These are phyloP conservation scores for Phortica okadai DNA, from an alignment of 2,888 invertebrate genomes.

Conservation along the genomic window DNA sequence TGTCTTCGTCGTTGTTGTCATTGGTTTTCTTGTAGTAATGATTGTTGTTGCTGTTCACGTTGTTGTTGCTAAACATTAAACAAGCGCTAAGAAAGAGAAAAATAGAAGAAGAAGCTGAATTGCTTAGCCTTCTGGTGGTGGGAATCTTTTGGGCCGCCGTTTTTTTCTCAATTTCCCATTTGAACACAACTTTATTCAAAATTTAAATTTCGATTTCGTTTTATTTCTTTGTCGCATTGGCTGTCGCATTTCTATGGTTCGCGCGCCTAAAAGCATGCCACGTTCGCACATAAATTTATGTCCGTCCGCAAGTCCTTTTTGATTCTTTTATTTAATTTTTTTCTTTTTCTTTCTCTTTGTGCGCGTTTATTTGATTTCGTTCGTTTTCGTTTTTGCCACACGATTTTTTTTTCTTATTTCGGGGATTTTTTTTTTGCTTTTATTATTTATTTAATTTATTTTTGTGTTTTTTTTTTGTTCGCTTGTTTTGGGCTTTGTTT, in stretches of 20 bases:
- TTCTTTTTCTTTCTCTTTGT: constrained; percentile 33
- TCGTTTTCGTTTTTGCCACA: constrained; percentile 46
- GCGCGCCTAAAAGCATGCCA: constrained; percentile 65
- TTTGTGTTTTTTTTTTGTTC: constrained; percentile 31
- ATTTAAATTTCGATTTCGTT: constrained; percentile 43
- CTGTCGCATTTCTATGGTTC: constrained; percentile 27
- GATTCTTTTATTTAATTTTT: constrained; percentile 43
- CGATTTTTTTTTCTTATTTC: constrained; percentile 39
- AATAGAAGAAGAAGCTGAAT: too few relatives aligned
- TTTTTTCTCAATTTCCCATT: too few relatives aligned
- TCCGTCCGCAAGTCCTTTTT: constrained; percentile 22
- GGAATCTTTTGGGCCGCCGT: too few relatives aligned
- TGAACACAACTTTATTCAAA: background rate
- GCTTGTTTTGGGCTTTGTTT: constrained; percentile 44
- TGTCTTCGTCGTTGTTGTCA: too few relatives aligned
- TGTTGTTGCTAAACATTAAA: background rate
- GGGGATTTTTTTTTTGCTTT: constrained; percentile 49
- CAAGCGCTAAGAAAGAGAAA: background rate
- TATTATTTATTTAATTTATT: constrained; percentile 42
- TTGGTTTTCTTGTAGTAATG: background rate
- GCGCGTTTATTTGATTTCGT: constrained; percentile 24
- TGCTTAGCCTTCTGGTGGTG: too few relatives aligned
- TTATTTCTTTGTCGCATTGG: constrained; percentile 29
- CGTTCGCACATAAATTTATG: constrained; percentile 53
- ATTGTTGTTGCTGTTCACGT: background rate